These are phyloP conservation scores for Catostomus latipinnis DNA, from an alignment of 2,797 vertebrate species.

Conservation along the genomic window DNA sequence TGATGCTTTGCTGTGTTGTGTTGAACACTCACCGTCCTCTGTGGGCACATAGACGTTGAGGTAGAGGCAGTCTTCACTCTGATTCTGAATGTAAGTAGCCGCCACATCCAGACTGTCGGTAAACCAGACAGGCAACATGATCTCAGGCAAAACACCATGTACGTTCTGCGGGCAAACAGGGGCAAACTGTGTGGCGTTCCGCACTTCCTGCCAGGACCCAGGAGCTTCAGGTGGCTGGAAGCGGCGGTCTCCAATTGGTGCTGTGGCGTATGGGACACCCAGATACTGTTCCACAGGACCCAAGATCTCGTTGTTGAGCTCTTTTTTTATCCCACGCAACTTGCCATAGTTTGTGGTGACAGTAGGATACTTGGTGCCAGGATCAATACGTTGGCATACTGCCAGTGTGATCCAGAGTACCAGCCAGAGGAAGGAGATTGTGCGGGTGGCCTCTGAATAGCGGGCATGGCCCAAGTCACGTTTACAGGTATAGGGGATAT, in stretches of 20 bases:
- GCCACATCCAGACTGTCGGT: constrained; percentile 92
- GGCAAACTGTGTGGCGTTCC: constrained; percentile 91
- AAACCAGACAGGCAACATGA: constrained; percentile 96
- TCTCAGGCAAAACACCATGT: constrained; percentile 89
- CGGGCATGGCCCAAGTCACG: constrained; percentile 58
- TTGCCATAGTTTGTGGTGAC: constrained; percentile 91
- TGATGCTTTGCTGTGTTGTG: constrained; percentile 26
- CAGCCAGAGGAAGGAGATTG: constrained; percentile 72
- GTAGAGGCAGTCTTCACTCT: constrained; percentile 94
- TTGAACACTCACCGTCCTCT: constrained; percentile 87
- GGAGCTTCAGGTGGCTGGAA: constrained; percentile 92
- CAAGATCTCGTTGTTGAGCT: constrained; percentile 92
- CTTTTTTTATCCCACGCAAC: constrained; percentile 87
- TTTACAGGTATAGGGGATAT: constrained; percentile 56
- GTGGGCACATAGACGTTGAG: constrained; percentile 94
- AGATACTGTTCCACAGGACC: constrained; percentile 92
- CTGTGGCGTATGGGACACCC: constrained; percentile 90
- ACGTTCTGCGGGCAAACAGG: constrained; percentile 93
- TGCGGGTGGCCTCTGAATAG: constrained; percentile 57
- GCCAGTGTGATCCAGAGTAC: constrained; percentile 72
- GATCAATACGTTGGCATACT: constrained; percentile 79
- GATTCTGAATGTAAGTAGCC: constrained; percentile 91
- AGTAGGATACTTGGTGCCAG: constrained; percentile 80
- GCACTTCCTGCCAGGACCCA: constrained; percentile 89
- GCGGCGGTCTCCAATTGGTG: constrained; percentile 87